A percentile compares a stretch with the other conserved stretches of the same genome.
phyloP scores from a whole-genome alignment of 2,797 vertebrate species.

The Lacerta bilineata region DNA sequence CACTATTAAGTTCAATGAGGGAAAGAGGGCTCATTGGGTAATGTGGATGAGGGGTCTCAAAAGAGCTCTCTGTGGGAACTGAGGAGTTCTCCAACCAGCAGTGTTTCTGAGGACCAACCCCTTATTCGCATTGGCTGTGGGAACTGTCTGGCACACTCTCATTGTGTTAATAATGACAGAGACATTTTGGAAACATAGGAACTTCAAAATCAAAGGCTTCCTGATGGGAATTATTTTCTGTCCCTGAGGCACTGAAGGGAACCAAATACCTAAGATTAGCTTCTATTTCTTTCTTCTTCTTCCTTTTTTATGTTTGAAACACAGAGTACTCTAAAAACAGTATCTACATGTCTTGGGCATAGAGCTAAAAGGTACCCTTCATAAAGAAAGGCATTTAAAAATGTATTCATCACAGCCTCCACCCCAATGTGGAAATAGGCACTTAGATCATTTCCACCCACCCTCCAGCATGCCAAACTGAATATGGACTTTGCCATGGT shows the following conservation, averaged over 20 bases:
- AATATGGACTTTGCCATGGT: background rate
- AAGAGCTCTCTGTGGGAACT: background rate
- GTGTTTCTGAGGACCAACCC: background rate
- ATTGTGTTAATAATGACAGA: constrained; percentile 40
- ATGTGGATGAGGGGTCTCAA: background rate
- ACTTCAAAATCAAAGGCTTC: constrained; percentile 81
- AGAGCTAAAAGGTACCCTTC: constrained; percentile 44
- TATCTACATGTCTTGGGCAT: constrained; percentile 39
- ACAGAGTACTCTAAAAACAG: constrained; percentile 65
- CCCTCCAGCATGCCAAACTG: background rate
- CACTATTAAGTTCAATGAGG: too few relatives aligned
- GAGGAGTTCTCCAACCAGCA: background rate
- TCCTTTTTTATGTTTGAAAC: background rate
- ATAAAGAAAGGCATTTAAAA: constrained; percentile 37
- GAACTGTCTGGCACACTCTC: background rate
- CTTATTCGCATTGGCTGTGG: background rate
- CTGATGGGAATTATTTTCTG: constrained; percentile 79
- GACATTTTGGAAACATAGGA: constrained; percentile 65
- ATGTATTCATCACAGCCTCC: constrained; percentile 29
- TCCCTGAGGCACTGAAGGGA: constrained; percentile 73
- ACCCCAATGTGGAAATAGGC: background rate
- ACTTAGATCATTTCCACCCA: too few relatives aligned
- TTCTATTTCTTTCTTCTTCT: constrained; percentile 51
- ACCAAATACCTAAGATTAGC: constrained; percentile 72
- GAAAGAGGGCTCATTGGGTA: too few relatives aligned